Conservation (phyloP, 1,140 invertebrate species). For the Camponotus vicinus region DNA sequence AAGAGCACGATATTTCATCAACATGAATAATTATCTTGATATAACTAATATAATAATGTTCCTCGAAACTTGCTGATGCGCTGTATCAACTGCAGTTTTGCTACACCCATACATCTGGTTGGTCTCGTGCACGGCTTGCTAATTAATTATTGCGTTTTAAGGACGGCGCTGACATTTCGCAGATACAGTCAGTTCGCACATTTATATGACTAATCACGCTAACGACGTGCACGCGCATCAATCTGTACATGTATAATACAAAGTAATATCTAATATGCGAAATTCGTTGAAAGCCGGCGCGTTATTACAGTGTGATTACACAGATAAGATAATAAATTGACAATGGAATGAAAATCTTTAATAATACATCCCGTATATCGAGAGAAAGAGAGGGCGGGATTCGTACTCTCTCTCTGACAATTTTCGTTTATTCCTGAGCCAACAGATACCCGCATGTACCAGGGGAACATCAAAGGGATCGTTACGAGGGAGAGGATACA, state of each 20-base stretch:
- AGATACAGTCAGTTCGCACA: conserved; percentile 14
- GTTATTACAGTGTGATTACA: conserved; percentile 27
- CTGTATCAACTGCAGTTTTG: conserved; percentile 43
- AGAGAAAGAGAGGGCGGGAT: not conserved
- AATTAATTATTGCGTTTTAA: conserved; percentile 62
- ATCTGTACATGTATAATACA: conserved; percentile 20
- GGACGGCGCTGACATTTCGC: conserved; percentile 40
- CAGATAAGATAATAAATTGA: conserved; percentile 22
- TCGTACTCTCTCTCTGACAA: conserved; percentile 22
- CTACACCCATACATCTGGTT: conserved; percentile 20
- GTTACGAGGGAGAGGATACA: conserved; percentile 17
- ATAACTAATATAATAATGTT: conserved; percentile 43
- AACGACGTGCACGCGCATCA: conserved; percentile 43
- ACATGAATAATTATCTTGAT: conserved; percentile 55
- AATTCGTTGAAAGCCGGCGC: not conserved
- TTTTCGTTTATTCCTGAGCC: conserved; percentile 65
- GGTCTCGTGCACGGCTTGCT: conserved; percentile 36
- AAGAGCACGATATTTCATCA: conserved; percentile 36
- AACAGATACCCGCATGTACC: conserved; percentile 47
- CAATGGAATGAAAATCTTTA: conserved; percentile 54
- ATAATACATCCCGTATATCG: conserved; percentile 22
- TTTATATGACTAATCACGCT: conserved; percentile 41
- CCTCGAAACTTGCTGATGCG: conserved; percentile 52
- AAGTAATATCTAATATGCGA: conserved; percentile 40
- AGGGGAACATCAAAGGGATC: conserved; percentile 63